Base-by-base conservation (phyloP, 2,888 invertebrate species). In the Psylliodes chrysocephalus region DNA sequence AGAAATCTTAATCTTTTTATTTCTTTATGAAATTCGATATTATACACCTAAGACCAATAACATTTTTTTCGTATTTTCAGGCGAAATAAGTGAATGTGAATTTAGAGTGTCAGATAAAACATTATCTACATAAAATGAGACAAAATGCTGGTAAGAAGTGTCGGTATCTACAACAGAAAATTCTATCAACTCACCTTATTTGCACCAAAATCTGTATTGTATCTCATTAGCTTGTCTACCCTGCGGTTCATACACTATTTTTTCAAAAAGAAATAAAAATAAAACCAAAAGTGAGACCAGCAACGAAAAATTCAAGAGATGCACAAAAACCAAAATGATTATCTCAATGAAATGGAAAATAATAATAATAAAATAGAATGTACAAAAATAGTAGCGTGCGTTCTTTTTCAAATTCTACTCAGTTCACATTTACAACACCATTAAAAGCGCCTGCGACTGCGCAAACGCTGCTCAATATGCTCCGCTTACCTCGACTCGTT, bases 401-500 rank as follows among this genome's bases (percentile, higher is more conserved):
- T 28, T 61, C 47, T 38, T 22, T 59, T 44, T 15, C 38, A 59
- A 59, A 59, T 22, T 67, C 67, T 69, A 67, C 68, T 60, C 60
- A 33, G 60, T 62, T 61, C 62, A 66, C 68, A 69, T 67, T 57
- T 67, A 67, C 67, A 69, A 67, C 67, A 65, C 64, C 60, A 53
- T n/a, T 28, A 44, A 61, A n/a, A 52, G 30, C 60, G 54, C 33
- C 61, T 28, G 64, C 33, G n/a, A n/a, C n/a, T 12, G 6, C 17
- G 59, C 38, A 53, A 33, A 49, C 14, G 46, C 54, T 25, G 12
- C 4, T 22, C 22, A 17, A 15, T 6, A 14, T 42, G 5, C 1
- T 15, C 14, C n/a, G 84, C 89, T 85, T 83, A 94, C 94, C 93
- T 90, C 93, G 85, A 73, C 93, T 93, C 59, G 92, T 93, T 85